phyloP scores from a whole-genome alignment of 2,797 vertebrate species.

The Pyrrhura leucotis region DNA sequence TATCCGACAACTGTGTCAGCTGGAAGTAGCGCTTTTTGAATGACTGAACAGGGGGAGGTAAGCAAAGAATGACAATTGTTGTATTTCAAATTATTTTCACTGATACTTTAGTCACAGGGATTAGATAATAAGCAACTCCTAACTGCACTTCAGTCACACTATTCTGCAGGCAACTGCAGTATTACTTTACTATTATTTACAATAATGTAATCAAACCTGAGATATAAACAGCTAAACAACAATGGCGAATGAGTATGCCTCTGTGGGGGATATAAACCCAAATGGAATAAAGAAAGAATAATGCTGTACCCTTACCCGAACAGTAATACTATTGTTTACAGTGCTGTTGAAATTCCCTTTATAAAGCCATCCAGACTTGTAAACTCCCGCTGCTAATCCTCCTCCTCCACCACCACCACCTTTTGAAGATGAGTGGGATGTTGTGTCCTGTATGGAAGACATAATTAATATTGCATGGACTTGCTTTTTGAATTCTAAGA shows the following conservation, averaged over 20 bases:
- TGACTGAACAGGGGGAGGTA: slow-evolving; percentile 79
- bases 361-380: slow-evolving; percentile 97
- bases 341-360: slow-evolving; percentile 99
- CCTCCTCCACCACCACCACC: slow-evolving; percentile 88
- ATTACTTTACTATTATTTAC: not conserved
- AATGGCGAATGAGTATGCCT: not conserved
- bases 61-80: not conserved
- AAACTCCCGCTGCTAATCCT: slow-evolving; percentile 85
- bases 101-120: not conserved
- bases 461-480: slow-evolving; percentile 1
- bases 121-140: not conserved
- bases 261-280: not conserved
- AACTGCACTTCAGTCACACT: not conserved
- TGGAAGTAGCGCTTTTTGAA: slow-evolving; percentile 98
- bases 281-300: not conserved
- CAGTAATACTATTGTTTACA: slow-evolving; percentile 96
- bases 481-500: not conserved
- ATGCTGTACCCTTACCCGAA: slow-evolving; percentile 86
- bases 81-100: not conserved
- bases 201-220: not conserved
- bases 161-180: not conserved
- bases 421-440: slow-evolving; percentile 96
- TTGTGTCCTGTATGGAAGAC: slow-evolving; percentile 87
- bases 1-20: slow-evolving; percentile 95
- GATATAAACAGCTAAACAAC: not conserved